Evolutionary conservation across 2,888 invertebrate species (phyloP).

Genomic region (Ectemnius cavifrons): DNA sequence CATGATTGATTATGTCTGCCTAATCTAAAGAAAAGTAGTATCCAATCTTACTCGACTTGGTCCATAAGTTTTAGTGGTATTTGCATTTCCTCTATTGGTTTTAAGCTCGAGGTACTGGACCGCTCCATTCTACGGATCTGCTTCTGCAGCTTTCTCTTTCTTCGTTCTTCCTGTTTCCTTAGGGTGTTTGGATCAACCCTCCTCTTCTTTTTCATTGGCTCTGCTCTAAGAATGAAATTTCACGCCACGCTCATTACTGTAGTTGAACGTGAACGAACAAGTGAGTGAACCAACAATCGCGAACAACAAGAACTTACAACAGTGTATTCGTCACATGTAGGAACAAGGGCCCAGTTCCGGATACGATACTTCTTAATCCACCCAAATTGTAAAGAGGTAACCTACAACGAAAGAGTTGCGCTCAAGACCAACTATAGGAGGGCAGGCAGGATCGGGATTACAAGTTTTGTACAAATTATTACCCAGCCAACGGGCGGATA

Average conservation of each 20-base stretch:
- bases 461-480: too few relatives aligned
- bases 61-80: constrained; percentile 84
- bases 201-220: constrained; percentile 95
- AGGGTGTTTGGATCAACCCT: constrained; percentile 89
- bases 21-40: neutral
- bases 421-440: constrained; percentile 1
- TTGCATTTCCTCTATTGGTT: constrained; percentile 94
- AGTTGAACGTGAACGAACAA: too few relatives aligned
- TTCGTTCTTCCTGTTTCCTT: constrained; percentile 89
- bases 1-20: neutral
- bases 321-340: constrained; percentile 74
- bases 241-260: too few relatives aligned
- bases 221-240: constrained; percentile 81
- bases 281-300: too few relatives aligned
- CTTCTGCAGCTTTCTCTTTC: constrained; percentile 90
- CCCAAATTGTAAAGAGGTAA: constrained; percentile 17
- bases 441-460: too few relatives aligned
- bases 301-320: constrained; percentile 67
- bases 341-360: constrained; percentile 66
- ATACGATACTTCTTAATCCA: constrained; percentile 67
- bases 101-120: constrained; percentile 87
- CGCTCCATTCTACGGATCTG: constrained; percentile 90
- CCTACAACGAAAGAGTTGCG: constrained; percentile 16
- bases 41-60: constrained; percentile 81
- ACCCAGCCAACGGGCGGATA: too few relatives aligned